phyloP scores from a whole-genome alignment of 2,113 vertebrate species.

The Sus scrofa region T2T-Sscrofa CM000823.6:16268001-16268500 shows the following conservation, averaged over 20 bases:
- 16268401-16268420: neutral
- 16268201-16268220: neutral
- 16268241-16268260: neutral
- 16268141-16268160: conserved; percentile 52
- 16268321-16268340: neutral
- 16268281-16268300: neutral
- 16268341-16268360: neutral
- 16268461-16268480: conserved; percentile 19
- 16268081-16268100: neutral
- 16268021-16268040: neutral
- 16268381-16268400: neutral
- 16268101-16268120: conserved; percentile 41
- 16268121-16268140: neutral
- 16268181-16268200: conserved; percentile 53
- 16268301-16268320: neutral
- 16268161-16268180: conserved; percentile 18
- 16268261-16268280: neutral
- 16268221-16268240: neutral
- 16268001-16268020: conserved; percentile 22
- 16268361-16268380: neutral
- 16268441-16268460: neutral
- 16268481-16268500: neutral
- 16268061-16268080: conserved; percentile 23
- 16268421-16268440: neutral
- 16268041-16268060: conserved; percentile 26